Conservation (phyloP, 2,888 invertebrate species). For the Copidosoma aretas region DNA sequence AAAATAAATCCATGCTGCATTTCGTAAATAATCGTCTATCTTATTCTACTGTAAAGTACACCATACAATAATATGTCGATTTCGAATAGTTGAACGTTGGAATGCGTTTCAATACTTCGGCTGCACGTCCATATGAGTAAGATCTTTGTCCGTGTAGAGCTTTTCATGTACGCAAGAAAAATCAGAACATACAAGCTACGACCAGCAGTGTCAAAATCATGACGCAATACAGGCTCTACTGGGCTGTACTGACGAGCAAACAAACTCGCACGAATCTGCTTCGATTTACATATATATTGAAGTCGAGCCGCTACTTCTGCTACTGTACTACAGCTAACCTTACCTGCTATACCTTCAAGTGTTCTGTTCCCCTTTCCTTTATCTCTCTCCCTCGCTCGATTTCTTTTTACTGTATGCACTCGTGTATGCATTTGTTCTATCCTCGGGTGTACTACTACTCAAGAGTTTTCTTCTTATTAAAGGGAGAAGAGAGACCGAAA, state of each 20-base stretch:
- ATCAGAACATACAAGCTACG: slow-evolving; percentile 13
- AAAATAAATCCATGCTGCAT: too few species aligned
- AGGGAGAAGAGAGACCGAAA: too few species aligned
- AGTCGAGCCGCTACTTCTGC: slow-evolving; percentile 47
- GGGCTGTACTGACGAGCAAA: slow-evolving; percentile 31
- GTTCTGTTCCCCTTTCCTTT: too few species aligned
- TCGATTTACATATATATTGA: slow-evolving; percentile 63
- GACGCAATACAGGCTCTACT: slow-evolving; percentile 1
- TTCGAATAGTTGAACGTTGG: too few species aligned
- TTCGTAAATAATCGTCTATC: too few species aligned
- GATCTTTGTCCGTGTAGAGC: too few species aligned
- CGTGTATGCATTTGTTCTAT: slow-evolving; percentile 49
- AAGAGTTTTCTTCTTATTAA: slow-evolving; percentile 35
- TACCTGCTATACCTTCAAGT: slow-evolving; percentile 52
- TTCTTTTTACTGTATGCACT: not conserved
- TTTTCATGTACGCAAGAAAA: too few species aligned
- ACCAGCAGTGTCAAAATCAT: slow-evolving; percentile 20
- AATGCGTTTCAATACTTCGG: too few species aligned
- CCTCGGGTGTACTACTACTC: slow-evolving; percentile 42
- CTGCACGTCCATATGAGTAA: too few species aligned
- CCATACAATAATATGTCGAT: too few species aligned
- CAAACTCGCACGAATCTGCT: slow-evolving; percentile 56
- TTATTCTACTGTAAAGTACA: too few species aligned
- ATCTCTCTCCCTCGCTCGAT: slow-evolving; percentile 29
- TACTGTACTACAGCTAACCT: slow-evolving; percentile 35